These are phyloP conservation scores for Manduca sexta DNA, from an alignment of 1,140 invertebrate genomes.

Conservation along the genomic window DNA sequence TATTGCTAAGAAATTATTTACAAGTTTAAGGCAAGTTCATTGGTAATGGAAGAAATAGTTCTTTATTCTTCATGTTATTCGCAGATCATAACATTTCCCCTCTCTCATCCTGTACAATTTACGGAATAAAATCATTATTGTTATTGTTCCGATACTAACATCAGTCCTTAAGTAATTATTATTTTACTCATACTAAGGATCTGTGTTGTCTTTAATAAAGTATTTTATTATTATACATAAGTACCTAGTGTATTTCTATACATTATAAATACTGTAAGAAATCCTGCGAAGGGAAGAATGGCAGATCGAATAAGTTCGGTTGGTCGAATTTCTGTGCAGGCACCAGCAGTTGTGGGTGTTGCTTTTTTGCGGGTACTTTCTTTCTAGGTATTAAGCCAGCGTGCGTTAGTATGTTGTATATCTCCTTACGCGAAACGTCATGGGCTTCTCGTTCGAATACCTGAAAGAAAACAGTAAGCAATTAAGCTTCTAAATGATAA, in stretches of 20 bases:
- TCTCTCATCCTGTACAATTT: too few species aligned
- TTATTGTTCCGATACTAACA: too few species aligned
- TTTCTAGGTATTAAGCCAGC: slow-evolving; percentile 72
- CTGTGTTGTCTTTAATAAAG: too few species aligned
- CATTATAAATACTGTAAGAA: slow-evolving; percentile 44
- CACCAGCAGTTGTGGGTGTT: background rate
- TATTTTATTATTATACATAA: too few species aligned
- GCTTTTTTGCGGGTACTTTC: background rate
- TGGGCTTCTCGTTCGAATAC: slow-evolving; percentile 74
- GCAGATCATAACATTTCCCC: too few species aligned
- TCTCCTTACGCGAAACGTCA: slow-evolving; percentile 73
- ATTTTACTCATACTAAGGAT: too few species aligned
- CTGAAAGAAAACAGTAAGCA: slow-evolving; percentile 33
- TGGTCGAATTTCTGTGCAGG: slow-evolving; percentile 9
- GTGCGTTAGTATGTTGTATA: slow-evolving; percentile 76
- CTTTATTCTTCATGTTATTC: too few species aligned
- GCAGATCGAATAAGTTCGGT: slow-evolving; percentile 24
- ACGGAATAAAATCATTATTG: too few species aligned
- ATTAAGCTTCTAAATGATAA: background rate
- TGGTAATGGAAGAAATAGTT: too few species aligned
- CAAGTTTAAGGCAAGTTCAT: too few species aligned
- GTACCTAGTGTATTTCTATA: slow-evolving; percentile 1
- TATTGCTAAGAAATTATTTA: slow-evolving; percentile 3
- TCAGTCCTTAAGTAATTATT: too few species aligned
- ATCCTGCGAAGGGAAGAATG: slow-evolving; percentile 32